Evolutionary conservation across 1,140 invertebrate species (phyloP).

Genomic region (Sweltsa coloradensis): DNA sequence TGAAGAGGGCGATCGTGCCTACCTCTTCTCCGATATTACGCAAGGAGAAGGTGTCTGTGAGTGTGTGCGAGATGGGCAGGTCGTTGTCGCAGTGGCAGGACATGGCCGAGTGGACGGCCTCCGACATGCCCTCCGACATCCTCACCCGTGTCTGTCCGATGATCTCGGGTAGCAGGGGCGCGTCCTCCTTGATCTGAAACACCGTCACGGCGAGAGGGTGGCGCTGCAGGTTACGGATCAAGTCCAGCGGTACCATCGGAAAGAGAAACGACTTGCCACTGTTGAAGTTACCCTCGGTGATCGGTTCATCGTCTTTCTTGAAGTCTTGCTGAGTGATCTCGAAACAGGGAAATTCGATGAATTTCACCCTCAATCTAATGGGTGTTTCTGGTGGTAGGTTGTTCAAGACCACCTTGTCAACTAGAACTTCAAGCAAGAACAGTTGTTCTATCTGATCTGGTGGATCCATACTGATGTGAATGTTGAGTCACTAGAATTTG

Average conservation of each 20-base stretch:
- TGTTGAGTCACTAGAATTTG: no score
- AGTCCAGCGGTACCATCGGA: conserved; percentile 14
- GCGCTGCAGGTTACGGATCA: conserved; percentile 17
- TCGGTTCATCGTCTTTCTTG: conserved; percentile 7
- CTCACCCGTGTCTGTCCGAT: conserved; percentile 14
- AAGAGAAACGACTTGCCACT: conserved; percentile 25
- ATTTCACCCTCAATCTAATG: conserved; percentile 16
- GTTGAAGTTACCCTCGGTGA: conserved; percentile 5
- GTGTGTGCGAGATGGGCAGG: conserved; percentile 10
- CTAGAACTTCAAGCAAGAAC: conserved; percentile 24
- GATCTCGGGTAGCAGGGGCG: not conserved
- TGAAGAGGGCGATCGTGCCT: conserved; percentile 19
- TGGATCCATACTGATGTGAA: no score
- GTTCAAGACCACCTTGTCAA: conserved; percentile 16
- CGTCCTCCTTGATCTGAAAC: not conserved
- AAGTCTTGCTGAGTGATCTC: conserved; percentile 19
- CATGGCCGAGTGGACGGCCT: conserved; percentile 12
- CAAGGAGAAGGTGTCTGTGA: conserved; percentile 20
- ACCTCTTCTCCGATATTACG: conserved; percentile 9
- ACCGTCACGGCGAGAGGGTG: conserved; percentile 18
- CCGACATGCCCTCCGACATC: conserved; percentile 13
- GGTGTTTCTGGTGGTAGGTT: conserved; percentile 7
- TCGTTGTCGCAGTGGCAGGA: conserved; percentile 13
- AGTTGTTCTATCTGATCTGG: no score
- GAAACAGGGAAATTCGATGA: conserved; percentile 21